Evolutionary conservation across 2,797 vertebrate species (phyloP), one percentile per base, ranked within the genome.

Genomic region (Furcifer pardalis): DNA sequence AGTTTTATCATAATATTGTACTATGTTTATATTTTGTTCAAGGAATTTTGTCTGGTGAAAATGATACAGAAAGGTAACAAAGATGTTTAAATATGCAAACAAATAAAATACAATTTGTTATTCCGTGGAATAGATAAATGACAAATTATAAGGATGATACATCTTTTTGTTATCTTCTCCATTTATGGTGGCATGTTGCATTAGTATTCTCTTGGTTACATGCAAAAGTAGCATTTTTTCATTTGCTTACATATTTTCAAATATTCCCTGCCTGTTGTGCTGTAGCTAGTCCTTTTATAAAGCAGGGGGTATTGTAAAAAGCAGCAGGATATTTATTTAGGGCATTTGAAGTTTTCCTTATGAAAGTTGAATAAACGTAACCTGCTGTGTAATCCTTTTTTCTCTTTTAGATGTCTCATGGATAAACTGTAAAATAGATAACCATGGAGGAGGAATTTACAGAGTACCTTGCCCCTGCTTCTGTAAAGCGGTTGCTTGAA

Each of bases 321-420:
- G 44, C 46, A n/a, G 32, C 44, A 44, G 66, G 46, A 9, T 78
- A 13, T 81, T 83, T 87, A 66, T 44, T 72, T 56, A 17, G 7
- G 44, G 59, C 82, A 42, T 66, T 75, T 82, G 80, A 86, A 82
- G 66, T 13, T 82, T 63, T 79, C 82, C 30, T 86, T 88, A 86
- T 87, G 63, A 46, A 78, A 88, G 46, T 84, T 77, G 46, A 89
- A 85, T 79, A 88, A 81, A 59, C 8, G 0, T 8, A 35, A 63
- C 21, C 46, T 81, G 65, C 79, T 25, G 49, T 76, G 0, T 2
- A 63, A 62, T 79, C 86, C 75, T 81, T 77, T 52, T 25, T 42
- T 82, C 75, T 81, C 75, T 86, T 23, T 32, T 84, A 91, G 87
- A 92, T 94, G 88, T 93, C 90, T 87, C 89, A 92, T 90, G 89